These are phyloP conservation scores for Clivina fossor DNA, from an alignment of 2,888 invertebrate genomes.

Conservation along the genomic window DNA sequence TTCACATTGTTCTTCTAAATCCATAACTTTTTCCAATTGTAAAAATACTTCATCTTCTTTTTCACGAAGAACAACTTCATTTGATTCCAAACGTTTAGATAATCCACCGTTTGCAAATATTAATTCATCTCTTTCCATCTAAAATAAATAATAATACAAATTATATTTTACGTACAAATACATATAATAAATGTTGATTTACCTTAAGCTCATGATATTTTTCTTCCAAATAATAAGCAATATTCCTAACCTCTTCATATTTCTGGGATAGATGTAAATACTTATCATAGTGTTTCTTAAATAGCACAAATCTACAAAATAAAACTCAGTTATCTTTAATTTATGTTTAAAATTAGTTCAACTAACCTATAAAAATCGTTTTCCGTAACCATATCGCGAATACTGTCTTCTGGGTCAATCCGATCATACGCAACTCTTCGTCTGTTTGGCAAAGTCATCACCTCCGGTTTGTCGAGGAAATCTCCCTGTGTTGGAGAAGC, in stretches of 20 bases:
- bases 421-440: conserved; percentile 55
- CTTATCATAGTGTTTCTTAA: conserved; percentile 65
- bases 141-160: conserved; percentile 10
- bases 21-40: conserved; percentile 60
- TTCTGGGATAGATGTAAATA: conserved; percentile 63
- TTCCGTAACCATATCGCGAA: conserved; percentile 63
- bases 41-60: conserved; percentile 65
- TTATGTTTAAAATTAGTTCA: conserved; percentile 1
- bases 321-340: conserved; percentile 1
- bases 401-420: conserved; percentile 65
- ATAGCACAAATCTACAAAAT: conserved; percentile 61
- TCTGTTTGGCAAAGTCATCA: conserved; percentile 46
- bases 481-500: conserved; percentile 48
- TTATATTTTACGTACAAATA: not conserved
- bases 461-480: conserved; percentile 49
- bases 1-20: conserved; percentile 61
- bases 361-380: conserved; percentile 64
- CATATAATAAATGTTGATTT: conserved; percentile 32
- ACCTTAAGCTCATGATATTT: conserved; percentile 68
- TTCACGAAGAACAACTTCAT: conserved; percentile 59
- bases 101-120: conserved; percentile 56
- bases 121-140: conserved; percentile 62
- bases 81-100: conserved; percentile 58
- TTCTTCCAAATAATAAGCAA: conserved; percentile 64
- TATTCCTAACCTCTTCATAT: conserved; percentile 63